Percentiles rank a stretch among this genome's conserved stretches.
Conservation (phyloP, 2,113 vertebrate species). For the Suncus etruscus region DNA sequence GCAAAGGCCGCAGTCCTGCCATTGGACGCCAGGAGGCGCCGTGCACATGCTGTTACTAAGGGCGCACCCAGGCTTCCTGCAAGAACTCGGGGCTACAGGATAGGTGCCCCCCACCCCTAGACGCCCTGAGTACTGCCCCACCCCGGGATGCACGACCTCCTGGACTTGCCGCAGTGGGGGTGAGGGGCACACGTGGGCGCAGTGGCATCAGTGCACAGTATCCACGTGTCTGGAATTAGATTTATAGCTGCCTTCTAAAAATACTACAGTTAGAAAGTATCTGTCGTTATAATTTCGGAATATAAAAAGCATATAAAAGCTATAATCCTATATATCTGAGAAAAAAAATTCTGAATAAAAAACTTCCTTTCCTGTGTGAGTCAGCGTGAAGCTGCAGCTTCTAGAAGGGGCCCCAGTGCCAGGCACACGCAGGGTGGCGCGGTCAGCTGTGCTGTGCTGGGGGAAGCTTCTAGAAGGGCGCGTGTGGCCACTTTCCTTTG, state of each 20-base stretch:
- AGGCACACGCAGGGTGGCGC: too few relatives aligned
- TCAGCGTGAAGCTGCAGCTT: conserved; percentile 51
- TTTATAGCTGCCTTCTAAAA: conserved; percentile 73
- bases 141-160: too few relatives aligned
- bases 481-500: neutral
- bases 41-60: too few relatives aligned
- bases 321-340: conserved; percentile 69
- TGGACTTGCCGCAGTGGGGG: too few relatives aligned
- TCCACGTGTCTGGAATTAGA: conserved; percentile 54
- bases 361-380: conserved; percentile 54
- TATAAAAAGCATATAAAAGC: conserved; percentile 84
- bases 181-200: too few relatives aligned
- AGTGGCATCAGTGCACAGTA: conserved; percentile 23
- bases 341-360: conserved; percentile 71
- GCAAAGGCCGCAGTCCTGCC: neutral
- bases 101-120: too few relatives aligned
- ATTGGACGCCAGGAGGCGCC: too few relatives aligned
- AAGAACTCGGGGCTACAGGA: too few relatives aligned
- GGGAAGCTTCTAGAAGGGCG: neutral
- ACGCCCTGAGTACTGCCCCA: too few relatives aligned
- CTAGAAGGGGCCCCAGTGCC: neutral
- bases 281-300: conserved; percentile 74
- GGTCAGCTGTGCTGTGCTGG: neutral
- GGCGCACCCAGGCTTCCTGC: too few relatives aligned
- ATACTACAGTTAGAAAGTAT: conserved; percentile 72